Conservation (phyloP, 2,797 vertebrate genomes). For the Sternotherus odoratus region DNA sequence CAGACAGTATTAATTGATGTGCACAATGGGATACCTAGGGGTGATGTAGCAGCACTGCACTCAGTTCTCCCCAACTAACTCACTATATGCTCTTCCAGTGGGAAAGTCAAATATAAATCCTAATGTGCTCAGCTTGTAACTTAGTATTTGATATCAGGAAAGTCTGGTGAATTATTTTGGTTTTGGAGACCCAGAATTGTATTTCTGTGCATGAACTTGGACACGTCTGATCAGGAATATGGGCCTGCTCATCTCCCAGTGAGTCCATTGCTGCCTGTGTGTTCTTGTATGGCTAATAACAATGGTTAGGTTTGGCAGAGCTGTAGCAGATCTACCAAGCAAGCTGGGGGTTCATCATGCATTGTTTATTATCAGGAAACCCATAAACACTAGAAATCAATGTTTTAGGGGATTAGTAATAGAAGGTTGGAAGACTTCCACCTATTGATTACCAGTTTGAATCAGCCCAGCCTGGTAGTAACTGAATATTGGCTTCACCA, state of each 20-base stretch:
- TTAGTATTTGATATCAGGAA: neutral
- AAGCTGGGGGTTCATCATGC: neutral
- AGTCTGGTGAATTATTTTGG: neutral
- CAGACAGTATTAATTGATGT: neutral
- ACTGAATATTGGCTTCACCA: neutral
- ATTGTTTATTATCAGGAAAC: neutral
- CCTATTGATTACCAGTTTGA: neutral
- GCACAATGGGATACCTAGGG: slow-evolving; percentile 46
- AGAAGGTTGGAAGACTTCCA: neutral
- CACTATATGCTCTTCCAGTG: neutral
- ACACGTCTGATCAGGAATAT: neutral
- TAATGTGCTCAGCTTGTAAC: neutral
- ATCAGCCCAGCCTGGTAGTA: neutral
- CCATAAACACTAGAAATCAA: neutral
- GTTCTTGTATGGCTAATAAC: neutral
- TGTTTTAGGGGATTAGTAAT: neutral
- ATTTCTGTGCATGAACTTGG: neutral
- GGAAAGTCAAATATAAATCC: neutral
- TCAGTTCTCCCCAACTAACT: neutral
- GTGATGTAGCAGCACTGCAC: neutral
- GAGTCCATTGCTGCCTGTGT: neutral
- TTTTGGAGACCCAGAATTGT: neutral
- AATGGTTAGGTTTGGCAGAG: neutral
- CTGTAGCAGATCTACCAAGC: neutral
- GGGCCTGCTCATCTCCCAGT: neutral